Conservation (phyloP, 1,140 invertebrate genomes). For the Psilanteris sp. region DNA sequence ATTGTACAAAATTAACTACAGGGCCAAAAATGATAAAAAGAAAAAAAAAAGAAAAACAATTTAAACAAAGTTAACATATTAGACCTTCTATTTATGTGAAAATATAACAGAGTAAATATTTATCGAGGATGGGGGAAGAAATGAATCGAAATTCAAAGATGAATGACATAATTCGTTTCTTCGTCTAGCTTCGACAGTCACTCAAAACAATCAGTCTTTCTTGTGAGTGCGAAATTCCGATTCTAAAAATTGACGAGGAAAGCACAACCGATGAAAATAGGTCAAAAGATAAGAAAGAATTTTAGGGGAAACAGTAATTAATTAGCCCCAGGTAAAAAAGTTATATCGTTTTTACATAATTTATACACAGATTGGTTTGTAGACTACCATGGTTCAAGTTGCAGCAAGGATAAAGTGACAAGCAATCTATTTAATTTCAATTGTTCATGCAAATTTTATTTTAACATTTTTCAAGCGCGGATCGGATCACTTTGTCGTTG, state of each 20-base stretch:
- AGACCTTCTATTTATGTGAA: slow-evolving; percentile 68
- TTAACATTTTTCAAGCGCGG: too few species aligned
- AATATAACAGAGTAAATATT: slow-evolving; percentile 24
- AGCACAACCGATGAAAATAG: slow-evolving; percentile 31
- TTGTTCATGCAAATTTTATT: too few species aligned
- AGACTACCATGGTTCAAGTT: slow-evolving; percentile 21
- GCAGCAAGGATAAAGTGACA: slow-evolving; percentile 25
- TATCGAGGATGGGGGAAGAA: slow-evolving; percentile 2
- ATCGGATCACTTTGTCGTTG: slow-evolving; percentile 23
- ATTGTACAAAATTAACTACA: slow-evolving; percentile 79
- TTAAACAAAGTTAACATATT: slow-evolving; percentile 62
- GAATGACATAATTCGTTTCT: slow-evolving; percentile 9
- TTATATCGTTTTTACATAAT: slow-evolving; percentile 52
- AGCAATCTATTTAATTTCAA: too few species aligned
- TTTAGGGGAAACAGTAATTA: slow-evolving; percentile 25
- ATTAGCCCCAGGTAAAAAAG: slow-evolving; percentile 51
- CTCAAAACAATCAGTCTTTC: slow-evolving; percentile 62
- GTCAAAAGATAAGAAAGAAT: slow-evolving; percentile 28
- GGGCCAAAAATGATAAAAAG: slow-evolving; percentile 72
- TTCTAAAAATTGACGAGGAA: slow-evolving; percentile 31
- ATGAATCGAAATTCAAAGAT: slow-evolving; percentile 38
- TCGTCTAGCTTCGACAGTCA: slow-evolving; percentile 10
- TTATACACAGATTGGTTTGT: slow-evolving; percentile 35
- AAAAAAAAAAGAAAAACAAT: slow-evolving; percentile 36
- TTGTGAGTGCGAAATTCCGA: slow-evolving; percentile 37